phyloP scores from a whole-genome alignment of 53 echinoderm and acorn worm species.

The Patiria pectinifera region DNA sequence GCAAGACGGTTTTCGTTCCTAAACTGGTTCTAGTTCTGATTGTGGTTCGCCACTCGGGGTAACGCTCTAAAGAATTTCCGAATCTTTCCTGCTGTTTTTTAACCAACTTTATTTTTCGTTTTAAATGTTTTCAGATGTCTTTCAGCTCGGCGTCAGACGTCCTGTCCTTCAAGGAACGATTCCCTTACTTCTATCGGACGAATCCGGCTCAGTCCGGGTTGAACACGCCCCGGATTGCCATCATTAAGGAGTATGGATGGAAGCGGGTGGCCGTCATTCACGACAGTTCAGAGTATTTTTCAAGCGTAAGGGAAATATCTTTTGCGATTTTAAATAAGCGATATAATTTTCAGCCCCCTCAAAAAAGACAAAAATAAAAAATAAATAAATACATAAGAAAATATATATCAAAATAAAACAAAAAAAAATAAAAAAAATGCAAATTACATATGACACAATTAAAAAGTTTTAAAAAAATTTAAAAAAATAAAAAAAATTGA shows the following conservation, averaged over 20 bases:
- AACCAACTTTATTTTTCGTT: not conserved
- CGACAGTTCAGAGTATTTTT: slow-evolving; percentile 62
- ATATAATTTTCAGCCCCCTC: too few relatives aligned
- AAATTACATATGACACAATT: too few relatives aligned
- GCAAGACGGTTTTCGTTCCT: too few relatives aligned
- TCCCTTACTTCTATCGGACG: slow-evolving; percentile 71
- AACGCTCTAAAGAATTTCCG: too few relatives aligned
- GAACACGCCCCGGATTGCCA: slow-evolving; percentile 60
- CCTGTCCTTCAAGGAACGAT: slow-evolving; percentile 49
- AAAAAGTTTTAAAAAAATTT: too few relatives aligned
- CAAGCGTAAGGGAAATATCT: slow-evolving; percentile 46
- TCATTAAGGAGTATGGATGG: slow-evolving; percentile 69
- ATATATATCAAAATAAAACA: too few relatives aligned
- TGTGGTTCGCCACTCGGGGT: too few relatives aligned
- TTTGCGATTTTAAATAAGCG: not conserved
- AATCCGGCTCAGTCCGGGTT: slow-evolving; percentile 65
- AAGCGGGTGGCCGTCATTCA: slow-evolving; percentile 53
- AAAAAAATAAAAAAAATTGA: too few relatives aligned
- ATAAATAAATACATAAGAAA: too few relatives aligned
- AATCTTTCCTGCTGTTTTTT: not conserved
- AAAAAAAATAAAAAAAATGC: too few relatives aligned
- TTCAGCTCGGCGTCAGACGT: slow-evolving; percentile 68
- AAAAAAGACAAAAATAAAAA: too few relatives aligned
- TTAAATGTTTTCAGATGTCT: slow-evolving; percentile 30
- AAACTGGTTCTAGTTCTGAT: too few relatives aligned